Base-by-base conservation (phyloP, 1,140 invertebrate genomes). In the Acyrthosiphon pisum region DNA sequence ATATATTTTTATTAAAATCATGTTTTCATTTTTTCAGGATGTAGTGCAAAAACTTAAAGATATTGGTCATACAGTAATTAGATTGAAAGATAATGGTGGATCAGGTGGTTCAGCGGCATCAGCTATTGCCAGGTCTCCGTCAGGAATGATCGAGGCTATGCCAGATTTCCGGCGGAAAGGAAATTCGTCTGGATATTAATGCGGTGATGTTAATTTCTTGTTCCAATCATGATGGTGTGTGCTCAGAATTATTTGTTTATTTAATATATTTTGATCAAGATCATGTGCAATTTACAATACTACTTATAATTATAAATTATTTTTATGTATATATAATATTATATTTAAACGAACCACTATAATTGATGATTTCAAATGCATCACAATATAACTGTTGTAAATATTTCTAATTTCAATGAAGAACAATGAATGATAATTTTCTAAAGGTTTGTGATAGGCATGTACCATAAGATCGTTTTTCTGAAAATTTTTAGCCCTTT, bases 131-230 rank as follows among this genome's bases (percentile, higher is more conserved):
- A 91, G 23, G 53, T 81, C 56, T 44, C 18, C 60, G 1, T 44
- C 46, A 14, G 92, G 81, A 4, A 35, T 60, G 41, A 93, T 94
- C 35, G 93, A 92, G 2, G 93, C 90, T 26, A 94, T 93, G 48
- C 91, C 91, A 68, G 94, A 94, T 56, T 94, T 93, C 37, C 89
- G 94, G 46, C 90, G 94, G 90, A 87, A 91, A 90, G 94, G 94
- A 56, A 93, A 87, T 76, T 93, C 94, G 4, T 48, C 93, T 23
- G 94, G 94, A 26, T 94, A 93, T 93, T 94, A 90, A 93, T 9
- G 2, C n/a, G 20, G 7, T 35, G 2, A 30, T n/a, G 20, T 35
- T 23, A 50, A 88, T 35, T 48, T 18, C 48, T 87, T 48, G 46
- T 18, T 35, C 60, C 60, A n/a, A n/a, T 68, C 60, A 18, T n/a